Percentiles rank a stretch among this genome's conserved stretches.
Conservation (phyloP, 2,113 vertebrate genomes). For the Oxyura jamaicensis region DNA sequence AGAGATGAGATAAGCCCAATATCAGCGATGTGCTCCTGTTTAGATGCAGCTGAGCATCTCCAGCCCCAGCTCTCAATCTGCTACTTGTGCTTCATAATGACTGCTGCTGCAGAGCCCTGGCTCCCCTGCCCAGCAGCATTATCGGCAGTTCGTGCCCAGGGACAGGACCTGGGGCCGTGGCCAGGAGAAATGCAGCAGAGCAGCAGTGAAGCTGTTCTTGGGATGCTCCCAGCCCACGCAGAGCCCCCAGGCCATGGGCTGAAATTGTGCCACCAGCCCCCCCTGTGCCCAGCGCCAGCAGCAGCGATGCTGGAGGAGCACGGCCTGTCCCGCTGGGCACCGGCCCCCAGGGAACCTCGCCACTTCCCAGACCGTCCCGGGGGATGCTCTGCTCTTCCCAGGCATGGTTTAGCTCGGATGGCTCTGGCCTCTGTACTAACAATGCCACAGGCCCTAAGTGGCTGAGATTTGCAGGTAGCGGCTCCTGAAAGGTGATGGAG, state of each 20-base stretch:
- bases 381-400: not conserved
- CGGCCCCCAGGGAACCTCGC: not conserved
- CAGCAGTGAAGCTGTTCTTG: not conserved
- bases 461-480: not conserved
- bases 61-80: not conserved
- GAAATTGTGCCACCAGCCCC: not conserved
- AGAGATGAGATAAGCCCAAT: fast-evolving
- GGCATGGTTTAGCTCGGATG: not conserved
- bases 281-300: not conserved
- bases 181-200: not conserved
- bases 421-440: not conserved
- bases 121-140: not conserved
- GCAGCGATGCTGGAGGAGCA: not conserved
- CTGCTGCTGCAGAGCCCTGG: not conserved
- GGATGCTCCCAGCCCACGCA: not conserved
- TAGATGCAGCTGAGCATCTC: not conserved
- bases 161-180: not conserved
- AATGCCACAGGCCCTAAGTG: not conserved
- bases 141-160: not conserved
- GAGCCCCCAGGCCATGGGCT: not conserved
- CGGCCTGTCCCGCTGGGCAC: not conserved
- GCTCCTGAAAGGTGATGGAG: not conserved
- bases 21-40: not conserved
- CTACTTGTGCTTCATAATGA: not conserved
- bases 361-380: not conserved